Conservation (phyloP, 2,888 invertebrate species). For the Mythimna ferrago region DNA sequence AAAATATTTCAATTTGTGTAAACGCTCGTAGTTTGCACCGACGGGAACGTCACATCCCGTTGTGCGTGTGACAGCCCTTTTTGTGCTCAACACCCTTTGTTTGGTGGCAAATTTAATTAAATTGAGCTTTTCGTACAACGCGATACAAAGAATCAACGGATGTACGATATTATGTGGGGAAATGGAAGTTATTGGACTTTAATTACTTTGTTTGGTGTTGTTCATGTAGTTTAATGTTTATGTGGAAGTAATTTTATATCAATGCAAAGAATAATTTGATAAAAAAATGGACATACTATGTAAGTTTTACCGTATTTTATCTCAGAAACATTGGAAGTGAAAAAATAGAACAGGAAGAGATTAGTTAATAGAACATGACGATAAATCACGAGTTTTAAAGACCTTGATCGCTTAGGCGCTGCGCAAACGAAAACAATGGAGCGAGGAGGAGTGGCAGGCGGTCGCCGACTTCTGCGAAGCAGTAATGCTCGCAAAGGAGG, state of each 20-base stretch:
- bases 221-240: background rate
- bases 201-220: conserved; percentile 19
- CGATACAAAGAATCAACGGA: conserved; percentile 41
- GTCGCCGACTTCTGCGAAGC: too few species aligned
- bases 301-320: too few species aligned
- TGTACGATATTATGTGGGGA: conserved; percentile 20
- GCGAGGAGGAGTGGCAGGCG: too few species aligned
- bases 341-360: background rate
- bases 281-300: too few species aligned
- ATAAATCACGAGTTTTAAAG: background rate
- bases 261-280: too few species aligned
- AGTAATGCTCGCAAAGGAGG: too few species aligned
- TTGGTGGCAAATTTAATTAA: conserved; percentile 60
- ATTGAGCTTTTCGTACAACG: conserved; percentile 43
- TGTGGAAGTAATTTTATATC: background rate
- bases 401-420: too few species aligned
- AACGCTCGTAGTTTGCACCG: conserved; percentile 27
- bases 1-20: conserved; percentile 36
- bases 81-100: conserved; percentile 51
- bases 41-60: conserved; percentile 42
- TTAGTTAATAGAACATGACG: too few species aligned
- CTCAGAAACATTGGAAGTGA: background rate
- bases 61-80: conserved; percentile 60
- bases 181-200: conserved; percentile 30
- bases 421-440: too few species aligned